phyloP scores from a whole-genome alignment of 1,140 invertebrate genomes.

The Neotoxoptera formosana region DNA sequence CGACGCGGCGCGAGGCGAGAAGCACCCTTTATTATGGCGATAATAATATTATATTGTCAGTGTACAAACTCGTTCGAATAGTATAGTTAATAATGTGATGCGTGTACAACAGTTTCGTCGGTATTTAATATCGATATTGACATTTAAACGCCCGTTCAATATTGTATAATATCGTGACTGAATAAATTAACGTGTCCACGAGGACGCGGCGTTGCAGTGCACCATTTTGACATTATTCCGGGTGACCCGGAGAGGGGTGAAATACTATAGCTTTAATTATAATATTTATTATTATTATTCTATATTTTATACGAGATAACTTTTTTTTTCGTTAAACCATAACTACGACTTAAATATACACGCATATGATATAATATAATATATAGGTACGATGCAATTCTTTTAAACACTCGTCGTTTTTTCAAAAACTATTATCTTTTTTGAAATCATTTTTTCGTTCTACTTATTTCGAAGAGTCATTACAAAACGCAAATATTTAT shows the following conservation, averaged over 20 bases:
- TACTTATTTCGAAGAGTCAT: neutral
- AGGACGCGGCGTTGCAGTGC: neutral
- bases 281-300: neutral
- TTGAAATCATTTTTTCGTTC: neutral
- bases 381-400: neutral
- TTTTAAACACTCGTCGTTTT: neutral
- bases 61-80: neutral
- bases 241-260: neutral
- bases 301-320: neutral
- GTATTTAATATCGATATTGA: conserved; percentile 14
- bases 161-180: neutral
- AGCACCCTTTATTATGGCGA: neutral
- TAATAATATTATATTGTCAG: neutral
- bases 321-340: neutral
- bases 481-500: neutral
- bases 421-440: neutral
- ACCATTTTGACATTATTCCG: neutral
- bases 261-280: neutral
- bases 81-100: neutral
- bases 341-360: neutral
- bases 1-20: neutral
- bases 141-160: neutral
- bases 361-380: no score
- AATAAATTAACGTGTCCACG: neutral
- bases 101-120: neutral